Conservation (phyloP, 2,888 invertebrate species). For the Melieria picta region DNA sequence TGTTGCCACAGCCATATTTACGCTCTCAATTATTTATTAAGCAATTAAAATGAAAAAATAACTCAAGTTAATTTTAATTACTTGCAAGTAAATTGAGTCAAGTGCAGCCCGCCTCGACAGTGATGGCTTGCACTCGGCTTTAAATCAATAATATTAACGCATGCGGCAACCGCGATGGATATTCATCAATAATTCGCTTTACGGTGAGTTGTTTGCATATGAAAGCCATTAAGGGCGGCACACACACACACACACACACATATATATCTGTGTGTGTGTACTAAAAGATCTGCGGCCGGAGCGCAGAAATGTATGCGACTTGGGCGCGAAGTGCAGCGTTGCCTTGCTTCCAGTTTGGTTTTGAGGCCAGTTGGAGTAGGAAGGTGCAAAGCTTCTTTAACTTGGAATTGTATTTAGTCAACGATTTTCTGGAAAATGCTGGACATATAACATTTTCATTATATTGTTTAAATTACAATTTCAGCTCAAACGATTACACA, state of each 20-base stretch:
- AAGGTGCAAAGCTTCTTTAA: too few species aligned
- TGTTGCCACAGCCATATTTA: neutral
- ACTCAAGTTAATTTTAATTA: constrained; percentile 17
- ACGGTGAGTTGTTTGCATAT: neutral
- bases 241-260: neutral
- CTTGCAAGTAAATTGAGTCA: neutral
- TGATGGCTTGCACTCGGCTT: too few species aligned
- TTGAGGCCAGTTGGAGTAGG: too few species aligned
- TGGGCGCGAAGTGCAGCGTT: neutral
- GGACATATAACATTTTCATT: too few species aligned
- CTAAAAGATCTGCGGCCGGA: neutral
- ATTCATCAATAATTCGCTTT: constrained; percentile 8
- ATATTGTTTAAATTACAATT: too few species aligned
- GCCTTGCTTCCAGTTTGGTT: neutral
- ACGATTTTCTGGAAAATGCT: too few species aligned
- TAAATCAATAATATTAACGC: neutral
- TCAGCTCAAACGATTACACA: too few species aligned
- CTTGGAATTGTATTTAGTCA: too few species aligned
- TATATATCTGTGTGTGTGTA: neutral
- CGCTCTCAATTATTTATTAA: constrained; percentile 15
- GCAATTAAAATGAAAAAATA: constrained; percentile 9
- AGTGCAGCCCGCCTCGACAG: neutral
- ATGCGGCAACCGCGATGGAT: constrained; percentile 2
- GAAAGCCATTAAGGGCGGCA: neutral
- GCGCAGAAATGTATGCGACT: neutral